Base-by-base conservation (phyloP, 2,888 invertebrate species). In the Caenorhabditis zanzibari region DNA sequence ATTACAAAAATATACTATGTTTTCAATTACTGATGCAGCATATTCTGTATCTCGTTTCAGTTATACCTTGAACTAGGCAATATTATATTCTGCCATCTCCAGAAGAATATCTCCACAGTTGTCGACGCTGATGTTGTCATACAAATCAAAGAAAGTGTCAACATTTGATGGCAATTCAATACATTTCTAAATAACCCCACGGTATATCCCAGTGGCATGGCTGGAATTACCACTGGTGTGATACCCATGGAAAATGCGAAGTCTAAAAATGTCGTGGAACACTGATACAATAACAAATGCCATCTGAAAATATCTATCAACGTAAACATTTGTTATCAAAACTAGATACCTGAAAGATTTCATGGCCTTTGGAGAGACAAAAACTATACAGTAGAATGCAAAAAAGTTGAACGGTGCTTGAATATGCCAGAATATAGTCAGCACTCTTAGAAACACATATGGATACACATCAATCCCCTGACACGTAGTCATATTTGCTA, bases 401-500 rank as follows among this genome's bases (percentile, higher is more conserved):
- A 71, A 79, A 22, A 79, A 35, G 28, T 79, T 71, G 47, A 79
- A 35, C 38, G 71, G 79, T 26, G 79, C 71, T 79, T 79, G 79
- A 79, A 79, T 7, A 79, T 79, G 71, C 79, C 79, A 79, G n/a
- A 63, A 71, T 14, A 79, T 63, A 6, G 71, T 71, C 3, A 79
- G 19, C 16, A 71, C 44, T 22, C 71, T 41, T 1, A 79, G 26
- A 71, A 71, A 79, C 0, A 22, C 22, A 35, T 58, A n/a, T 0
- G 79, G 79, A 72, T 79, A 79, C 14, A 79, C 79, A 26, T 79
- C 64, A 32, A 79, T 79, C 19, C 47, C 56, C 32, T 79, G 71
- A 28, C 79, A 79, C 1, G 79, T 71, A n/a, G 79, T 71, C 79
- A 79, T 79, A 54, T 79, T 79, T 19, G 79, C 79, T 32, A 79